Evolutionary conservation across 2,888 invertebrate species (phyloP).

Genomic region (Pterostichus niger): DNA sequence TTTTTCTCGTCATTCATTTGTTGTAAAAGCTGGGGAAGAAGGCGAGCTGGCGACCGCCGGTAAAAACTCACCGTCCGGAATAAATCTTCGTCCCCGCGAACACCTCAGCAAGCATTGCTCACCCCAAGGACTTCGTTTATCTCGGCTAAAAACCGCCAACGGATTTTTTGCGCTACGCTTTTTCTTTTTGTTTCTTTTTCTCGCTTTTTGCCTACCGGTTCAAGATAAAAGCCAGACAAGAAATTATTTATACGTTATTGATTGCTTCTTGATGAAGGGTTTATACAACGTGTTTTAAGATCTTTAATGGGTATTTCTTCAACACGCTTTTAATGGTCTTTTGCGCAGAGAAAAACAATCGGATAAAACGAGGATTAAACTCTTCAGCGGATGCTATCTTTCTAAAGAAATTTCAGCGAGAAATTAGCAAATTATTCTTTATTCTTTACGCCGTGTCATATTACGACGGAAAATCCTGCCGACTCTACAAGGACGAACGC

Average conservation of each 20-base stretch:
- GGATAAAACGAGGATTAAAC: conserved; percentile 1
- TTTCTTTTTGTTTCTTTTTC: conserved; percentile 57
- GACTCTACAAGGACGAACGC: no score
- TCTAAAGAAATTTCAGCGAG: background rate
- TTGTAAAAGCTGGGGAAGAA: conserved; percentile 59
- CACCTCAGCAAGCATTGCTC: conserved; percentile 15
- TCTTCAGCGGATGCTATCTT: background rate
- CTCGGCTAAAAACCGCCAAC: conserved; percentile 62
- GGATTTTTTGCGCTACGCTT: conserved; percentile 49
- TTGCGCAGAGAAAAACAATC: background rate
- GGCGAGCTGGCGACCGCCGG: conserved; percentile 45
- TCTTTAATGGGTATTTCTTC: conserved; percentile 29
- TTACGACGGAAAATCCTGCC: no score
- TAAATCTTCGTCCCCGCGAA: conserved; percentile 59
- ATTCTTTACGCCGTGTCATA: background rate
- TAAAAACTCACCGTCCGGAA: conserved; percentile 57
- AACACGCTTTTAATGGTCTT: conserved; percentile 14
- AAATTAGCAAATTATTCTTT: background rate
- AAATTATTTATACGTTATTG: conserved; percentile 65
- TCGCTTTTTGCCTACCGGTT: conserved; percentile 37
- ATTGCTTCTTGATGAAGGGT: conserved; percentile 64
- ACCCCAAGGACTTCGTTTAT: conserved; percentile 60
- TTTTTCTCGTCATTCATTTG: conserved; percentile 60
- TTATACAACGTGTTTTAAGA: conserved; percentile 32
- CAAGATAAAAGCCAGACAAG: conserved; percentile 51